These are phyloP conservation scores for Monarcha castaneiventris DNA, from an alignment of 2,113 vertebrate species.

Conservation along the genomic window DNA sequence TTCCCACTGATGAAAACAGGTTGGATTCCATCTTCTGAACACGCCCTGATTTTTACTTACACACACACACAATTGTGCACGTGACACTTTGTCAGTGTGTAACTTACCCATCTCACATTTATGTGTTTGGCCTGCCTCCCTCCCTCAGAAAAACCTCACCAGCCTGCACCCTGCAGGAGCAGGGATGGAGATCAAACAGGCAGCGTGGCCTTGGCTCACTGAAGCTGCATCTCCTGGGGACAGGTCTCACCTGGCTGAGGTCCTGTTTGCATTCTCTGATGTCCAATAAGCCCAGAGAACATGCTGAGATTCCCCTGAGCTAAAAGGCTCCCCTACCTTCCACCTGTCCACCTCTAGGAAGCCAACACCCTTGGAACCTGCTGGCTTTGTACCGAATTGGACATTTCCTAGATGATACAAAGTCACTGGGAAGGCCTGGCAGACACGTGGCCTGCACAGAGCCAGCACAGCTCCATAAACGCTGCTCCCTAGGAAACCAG, in stretches of 20 bases:
- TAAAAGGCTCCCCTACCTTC: not conserved
- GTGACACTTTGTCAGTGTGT: not conserved
- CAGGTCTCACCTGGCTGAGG: not conserved
- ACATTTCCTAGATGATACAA: not conserved
- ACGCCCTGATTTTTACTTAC: not conserved
- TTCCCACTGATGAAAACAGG: not conserved
- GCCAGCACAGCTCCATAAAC: not conserved
- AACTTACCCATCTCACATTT: not conserved
- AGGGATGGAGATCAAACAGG: not conserved
- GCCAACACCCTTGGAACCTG: not conserved
- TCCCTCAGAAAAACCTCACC: not conserved
- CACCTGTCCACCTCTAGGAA: not conserved
- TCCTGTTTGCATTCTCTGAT: not conserved
- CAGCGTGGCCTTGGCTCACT: not conserved
- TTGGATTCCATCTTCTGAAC: not conserved
- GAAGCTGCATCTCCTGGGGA: not conserved
- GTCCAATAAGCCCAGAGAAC: not conserved
- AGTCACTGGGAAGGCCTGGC: not conserved
- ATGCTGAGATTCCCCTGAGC: not conserved
- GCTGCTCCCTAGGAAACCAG: not conserved
- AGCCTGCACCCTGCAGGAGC: not conserved
- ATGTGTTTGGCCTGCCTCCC: not conserved
- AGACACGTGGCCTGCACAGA: not conserved
- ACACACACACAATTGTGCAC: not conserved
- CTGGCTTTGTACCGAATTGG: not conserved